These are phyloP conservation scores for Vanessa atalanta DNA, from an alignment of 1,140 invertebrate genomes.

Conservation along the genomic window DNA sequence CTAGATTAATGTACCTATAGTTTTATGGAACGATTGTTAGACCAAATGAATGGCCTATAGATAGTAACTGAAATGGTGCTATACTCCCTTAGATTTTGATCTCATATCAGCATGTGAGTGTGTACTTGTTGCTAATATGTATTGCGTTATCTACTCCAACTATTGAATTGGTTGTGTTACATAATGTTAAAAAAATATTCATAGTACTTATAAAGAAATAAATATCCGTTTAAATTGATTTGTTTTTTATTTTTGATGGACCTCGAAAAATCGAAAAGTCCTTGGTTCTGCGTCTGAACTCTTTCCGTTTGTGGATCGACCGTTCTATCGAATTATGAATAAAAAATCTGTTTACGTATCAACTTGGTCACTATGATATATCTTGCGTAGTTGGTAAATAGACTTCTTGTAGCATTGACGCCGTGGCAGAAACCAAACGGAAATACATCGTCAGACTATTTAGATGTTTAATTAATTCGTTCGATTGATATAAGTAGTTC, in stretches of 20 bases:
- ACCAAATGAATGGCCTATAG: conserved; percentile 77
- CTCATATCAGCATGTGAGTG: conserved; percentile 72
- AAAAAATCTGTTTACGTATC: too few relatives aligned
- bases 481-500: too few relatives aligned
- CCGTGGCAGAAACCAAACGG: too few relatives aligned
- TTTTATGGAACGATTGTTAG: conserved; percentile 49
- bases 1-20: conserved; percentile 22
- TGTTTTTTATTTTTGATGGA: conserved; percentile 17
- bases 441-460: too few relatives aligned
- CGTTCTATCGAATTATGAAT: too few relatives aligned
- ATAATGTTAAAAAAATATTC: conserved; percentile 75
- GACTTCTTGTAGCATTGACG: too few relatives aligned
- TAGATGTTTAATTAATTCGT: too few relatives aligned
- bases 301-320: too few relatives aligned
- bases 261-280: too few relatives aligned
- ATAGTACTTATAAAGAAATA: conserved; percentile 78
- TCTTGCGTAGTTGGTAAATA: too few relatives aligned
- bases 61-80: conserved; percentile 77
- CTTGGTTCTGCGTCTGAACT: too few relatives aligned
- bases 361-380: too few relatives aligned
- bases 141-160: conserved; percentile 66
- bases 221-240: conserved; percentile 44
- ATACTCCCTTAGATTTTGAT: conserved; percentile 76
- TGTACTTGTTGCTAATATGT: conserved; percentile 44
- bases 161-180: conserved; percentile 73